Evolutionary conservation across 2,888 invertebrate species (phyloP), one percentile per base, ranked within the genome.

Genomic region (Linnaemya vulpina): DNA sequence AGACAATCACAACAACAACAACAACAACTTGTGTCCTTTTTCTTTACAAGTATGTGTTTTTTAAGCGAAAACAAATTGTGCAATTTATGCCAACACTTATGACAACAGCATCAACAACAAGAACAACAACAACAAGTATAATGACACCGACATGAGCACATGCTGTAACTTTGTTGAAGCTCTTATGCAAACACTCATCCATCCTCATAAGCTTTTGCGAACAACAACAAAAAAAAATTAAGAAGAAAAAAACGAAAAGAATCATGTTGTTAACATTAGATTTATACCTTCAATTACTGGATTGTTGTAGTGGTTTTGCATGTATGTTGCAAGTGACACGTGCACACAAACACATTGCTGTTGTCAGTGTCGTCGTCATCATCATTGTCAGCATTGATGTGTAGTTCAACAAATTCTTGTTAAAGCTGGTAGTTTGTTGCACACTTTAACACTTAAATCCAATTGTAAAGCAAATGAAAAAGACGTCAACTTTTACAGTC

Each of bases 11-110:
- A n/a, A n/a, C n/a, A 63, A 3, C 22, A 75, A 3, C 22, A 63
- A 3, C 22, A 75, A 3, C 22, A 75, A 53, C 53, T 53, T 74
- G 67, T 38, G 46, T 67, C 76, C 67, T 67, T 68, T 60, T 60
- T 25, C 68, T 60, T 25, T 15, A 38, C 25, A 40, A 58, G 22
- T 46, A 53, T 67, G n/a, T 73, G 67, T 74, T 40, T 63, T 77
- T 58, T 75, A 77, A 62, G 68, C 68, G 60, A 76, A 78, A 78
- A 75, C 62, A 70, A 75, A 78, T 81, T 85, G 85, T 85, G 82
- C 82, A 82, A 78, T 84, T 84, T 84, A 78, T 84, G 81, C 81
- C 84, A 84, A 74, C 84, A 81, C 84, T 81, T 81, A 77, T 74
- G 63, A 63, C 55, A 77, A 73, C 60, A 67, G 53, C 35, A 49